Percentiles rank a stretch among this genome's conserved stretches.
These are phyloP conservation scores for Notothenia coriiceps DNA, from an alignment of 2,113 vertebrate species.

Conservation along the genomic window DNA sequence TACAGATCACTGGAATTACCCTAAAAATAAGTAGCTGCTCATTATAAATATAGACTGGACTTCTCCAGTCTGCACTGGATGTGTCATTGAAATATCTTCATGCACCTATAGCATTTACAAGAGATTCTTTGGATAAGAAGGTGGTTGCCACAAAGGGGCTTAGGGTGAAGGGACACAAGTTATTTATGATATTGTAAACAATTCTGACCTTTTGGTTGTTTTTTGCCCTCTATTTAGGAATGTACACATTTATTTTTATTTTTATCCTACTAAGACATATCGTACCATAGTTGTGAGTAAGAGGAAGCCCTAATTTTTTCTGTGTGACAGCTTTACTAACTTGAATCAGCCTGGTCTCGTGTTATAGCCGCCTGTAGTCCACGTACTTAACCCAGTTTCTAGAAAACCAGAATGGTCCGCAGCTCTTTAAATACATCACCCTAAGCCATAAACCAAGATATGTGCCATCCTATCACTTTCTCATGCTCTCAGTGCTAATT, in stretches of 20 bases:
- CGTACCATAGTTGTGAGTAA: no score
- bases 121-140: not conserved
- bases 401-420: constrained; percentile 1
- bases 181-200: no score
- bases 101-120: not conserved
- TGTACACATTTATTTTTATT: no score
- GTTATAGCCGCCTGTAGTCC: not conserved
- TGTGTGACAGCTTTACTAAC: constrained; percentile 3
- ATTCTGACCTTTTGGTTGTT: no score
- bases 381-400: constrained; percentile 49
- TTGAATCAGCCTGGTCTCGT: not conserved
- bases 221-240: no score
- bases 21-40: constrained; percentile 45
- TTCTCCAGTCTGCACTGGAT: constrained; percentile 14
- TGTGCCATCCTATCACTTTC: constrained; percentile 30
- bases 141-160: not conserved
- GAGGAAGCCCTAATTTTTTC: not conserved
- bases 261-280: no score
- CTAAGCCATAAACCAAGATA: constrained; percentile 46
- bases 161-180: not conserved
- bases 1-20: constrained; percentile 19
- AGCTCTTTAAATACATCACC: constrained; percentile 61
- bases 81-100: constrained; percentile 12
- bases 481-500: constrained; percentile 4
- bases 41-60: constrained; percentile 47